These are phyloP conservation scores for Synchiropus splendidus DNA, from an alignment of 2,113 vertebrate species.

Conservation along the genomic window DNA sequence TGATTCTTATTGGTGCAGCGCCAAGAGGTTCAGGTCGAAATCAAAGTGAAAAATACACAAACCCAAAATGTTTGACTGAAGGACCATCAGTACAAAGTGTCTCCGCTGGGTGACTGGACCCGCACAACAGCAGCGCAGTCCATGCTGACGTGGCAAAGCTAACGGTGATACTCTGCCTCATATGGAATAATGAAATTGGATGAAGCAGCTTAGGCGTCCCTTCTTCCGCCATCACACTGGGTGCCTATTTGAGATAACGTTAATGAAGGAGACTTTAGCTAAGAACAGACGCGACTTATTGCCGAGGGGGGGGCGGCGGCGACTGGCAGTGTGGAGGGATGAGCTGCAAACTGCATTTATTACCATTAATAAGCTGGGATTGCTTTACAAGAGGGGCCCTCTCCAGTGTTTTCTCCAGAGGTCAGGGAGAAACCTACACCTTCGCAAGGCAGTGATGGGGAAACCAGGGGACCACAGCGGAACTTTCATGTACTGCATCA, in stretches of 20 bases:
- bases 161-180: slow-evolving; percentile 44
- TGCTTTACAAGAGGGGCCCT: slow-evolving; percentile 37
- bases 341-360: slow-evolving; percentile 44
- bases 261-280: slow-evolving; percentile 65
- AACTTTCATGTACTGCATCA: slow-evolving; percentile 30
- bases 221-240: slow-evolving; percentile 44
- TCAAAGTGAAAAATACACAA: no score
- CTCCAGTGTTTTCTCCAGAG: slow-evolving; percentile 36
- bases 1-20: no score
- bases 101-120: no score
- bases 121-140: slow-evolving; percentile 13
- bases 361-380: slow-evolving; percentile 54
- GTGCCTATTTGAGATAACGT: slow-evolving; percentile 65
- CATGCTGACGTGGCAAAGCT: slow-evolving; percentile 53
- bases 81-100: no score
- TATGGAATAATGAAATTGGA: slow-evolving; percentile 61
- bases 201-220: slow-evolving; percentile 61
- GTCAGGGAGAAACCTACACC: slow-evolving; percentile 30
- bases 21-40: no score
- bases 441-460: slow-evolving; percentile 13
- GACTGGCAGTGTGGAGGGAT: background rate
- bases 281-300: slow-evolving; percentile 54
- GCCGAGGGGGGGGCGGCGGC: slow-evolving; percentile 1
- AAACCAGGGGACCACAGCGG: no score
- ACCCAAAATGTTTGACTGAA: no score